Base-by-base conservation (phyloP, 2,888 invertebrate genomes). In the Caenorhabditis wallacei region DNA sequence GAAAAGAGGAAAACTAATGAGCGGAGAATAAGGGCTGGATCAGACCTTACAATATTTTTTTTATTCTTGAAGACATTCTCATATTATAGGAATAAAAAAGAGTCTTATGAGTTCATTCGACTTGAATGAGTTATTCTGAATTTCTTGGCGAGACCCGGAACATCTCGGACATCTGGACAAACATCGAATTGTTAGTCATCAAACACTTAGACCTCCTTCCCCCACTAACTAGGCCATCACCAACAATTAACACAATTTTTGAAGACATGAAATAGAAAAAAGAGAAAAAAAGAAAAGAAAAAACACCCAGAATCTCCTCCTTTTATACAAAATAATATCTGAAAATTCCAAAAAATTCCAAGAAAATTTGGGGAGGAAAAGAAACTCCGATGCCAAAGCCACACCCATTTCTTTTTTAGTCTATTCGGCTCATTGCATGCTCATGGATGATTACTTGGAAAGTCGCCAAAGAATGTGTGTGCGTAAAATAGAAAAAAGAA, bases 381-480 rank as follows among this genome's bases (percentile, higher is more conserved):
- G 24, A 18, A 51, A 18, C 51, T 30, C n/a, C n/a, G n/a, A 30
- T 30, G 30, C 51, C 51, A 51, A 68, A 18, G 59, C 75, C 22
- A 56, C 75, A 66, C 75, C 75, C 66, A 22, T 57, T 75, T 59
- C 57, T 57, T 74, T 68, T 64, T 64, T 53, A 18, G n/a, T 8
- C 46, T 46, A 43, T 64, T 63, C 68, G 76, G 69, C 76, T 76
- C 76, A 76, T 76, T 76, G 76, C 76, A 68, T 76, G 76, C 76
- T 69, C n/a, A 30, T 53, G 61, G 69, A 78, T 69, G 76, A 78
- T 71, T 79, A 79, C 64, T 64, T 51, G 54, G 56, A 56, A 43
- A 3, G 48, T 11, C 46, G 46, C 46, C 46, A 13, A 35, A 20
- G 16, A 57, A 24, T n/a, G n/a, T n/a, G n/a, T n/a, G 13, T 16